These are phyloP conservation scores for Salvelinus namaycush DNA, from an alignment of 2,113 vertebrate species.

Conservation along the genomic window DNA sequence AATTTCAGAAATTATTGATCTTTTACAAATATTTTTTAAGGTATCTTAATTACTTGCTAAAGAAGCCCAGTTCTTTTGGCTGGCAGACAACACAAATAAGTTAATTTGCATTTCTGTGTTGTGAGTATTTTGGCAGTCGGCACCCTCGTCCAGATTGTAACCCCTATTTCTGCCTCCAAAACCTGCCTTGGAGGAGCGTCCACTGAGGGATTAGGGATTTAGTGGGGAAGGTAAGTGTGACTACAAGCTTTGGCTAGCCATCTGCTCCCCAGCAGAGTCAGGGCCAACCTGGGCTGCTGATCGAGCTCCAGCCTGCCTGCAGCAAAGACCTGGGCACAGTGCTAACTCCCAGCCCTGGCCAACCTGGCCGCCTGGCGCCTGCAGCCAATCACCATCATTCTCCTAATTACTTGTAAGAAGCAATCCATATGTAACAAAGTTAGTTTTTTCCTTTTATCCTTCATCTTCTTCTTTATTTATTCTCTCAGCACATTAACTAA, in stretches of 20 bases:
- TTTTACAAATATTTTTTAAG: conserved; percentile 91
- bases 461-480: conserved; percentile 51
- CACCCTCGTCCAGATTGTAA: conserved; percentile 98
- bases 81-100: conserved; percentile 97
- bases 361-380: conserved; percentile 91
- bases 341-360: conserved; percentile 89
- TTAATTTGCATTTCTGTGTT: conserved; percentile 99
- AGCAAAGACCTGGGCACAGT: conserved; percentile 98
- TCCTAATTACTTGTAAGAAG: conserved; percentile 99
- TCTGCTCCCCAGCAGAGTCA: conserved; percentile 99
- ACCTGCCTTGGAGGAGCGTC: conserved; percentile 99
- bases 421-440: conserved; percentile 99
- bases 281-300: conserved; percentile 94
- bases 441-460: conserved; percentile 71
- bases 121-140: conserved; percentile 97
- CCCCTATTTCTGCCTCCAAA: conserved; percentile 99
- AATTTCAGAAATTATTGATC: conserved; percentile 71
- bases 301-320: conserved; percentile 75
- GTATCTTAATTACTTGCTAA: conserved; percentile 99
- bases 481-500: conserved; percentile 64
- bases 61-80: conserved; percentile 91
- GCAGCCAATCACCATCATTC: conserved; percentile 95
- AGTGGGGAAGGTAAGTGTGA: conserved; percentile 99
- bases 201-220: conserved; percentile 99
- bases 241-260: conserved; percentile 99